Conservation (phyloP, 1,140 invertebrate species). For the Prorops nasuta region DNA sequence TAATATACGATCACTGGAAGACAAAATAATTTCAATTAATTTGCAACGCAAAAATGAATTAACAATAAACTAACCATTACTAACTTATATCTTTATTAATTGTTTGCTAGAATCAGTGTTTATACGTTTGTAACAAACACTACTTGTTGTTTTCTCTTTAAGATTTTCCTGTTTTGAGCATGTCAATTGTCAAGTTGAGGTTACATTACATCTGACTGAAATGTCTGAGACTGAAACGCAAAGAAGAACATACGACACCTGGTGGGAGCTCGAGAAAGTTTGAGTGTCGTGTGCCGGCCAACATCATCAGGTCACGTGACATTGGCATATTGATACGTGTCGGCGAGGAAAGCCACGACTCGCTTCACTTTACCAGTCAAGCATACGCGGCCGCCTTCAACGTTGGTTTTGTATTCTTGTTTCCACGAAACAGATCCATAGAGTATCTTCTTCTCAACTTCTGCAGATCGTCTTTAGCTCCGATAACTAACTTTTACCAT, state of each 20-base stretch:
- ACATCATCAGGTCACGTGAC: conserved; percentile 56
- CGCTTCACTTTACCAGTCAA: conserved; percentile 37
- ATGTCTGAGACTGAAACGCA: no score
- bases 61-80: no score
- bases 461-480: conserved; percentile 6
- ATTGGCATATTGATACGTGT: conserved; percentile 53
- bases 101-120: no score
- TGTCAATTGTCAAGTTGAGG: no score
- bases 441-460: conserved; percentile 2
- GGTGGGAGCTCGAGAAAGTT: conserved; percentile 13
- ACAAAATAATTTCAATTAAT: no score
- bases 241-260: conserved; percentile 15
- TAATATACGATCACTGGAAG: no score
- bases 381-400: conserved; percentile 24
- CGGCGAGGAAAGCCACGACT: conserved; percentile 45
- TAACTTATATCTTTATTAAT: no score
- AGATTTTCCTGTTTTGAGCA: no score
- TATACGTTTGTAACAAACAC: no score
- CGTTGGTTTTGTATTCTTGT: neutral
- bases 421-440: neutral
- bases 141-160: no score
- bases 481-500: conserved; percentile 5
- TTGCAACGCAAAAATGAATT: no score
- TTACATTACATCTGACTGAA: no score
- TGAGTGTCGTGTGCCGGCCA: conserved; percentile 38